These are phyloP conservation scores for Drosophila borborema DNA, from an alignment of 2,888 invertebrate species.

Conservation along the genomic window DNA sequence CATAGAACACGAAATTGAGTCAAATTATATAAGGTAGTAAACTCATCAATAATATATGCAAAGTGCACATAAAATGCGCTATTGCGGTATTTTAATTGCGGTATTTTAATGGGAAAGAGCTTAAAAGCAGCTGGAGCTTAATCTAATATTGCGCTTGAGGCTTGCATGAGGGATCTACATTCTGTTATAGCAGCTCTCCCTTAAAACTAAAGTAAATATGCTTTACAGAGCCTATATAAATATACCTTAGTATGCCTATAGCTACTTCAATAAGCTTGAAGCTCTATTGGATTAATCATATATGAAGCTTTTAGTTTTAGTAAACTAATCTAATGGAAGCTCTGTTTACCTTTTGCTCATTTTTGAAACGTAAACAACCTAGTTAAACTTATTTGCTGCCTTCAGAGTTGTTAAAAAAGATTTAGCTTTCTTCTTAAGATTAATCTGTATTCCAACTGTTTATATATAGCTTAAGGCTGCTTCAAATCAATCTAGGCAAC, in stretches of 20 bases:
- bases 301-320: too few species aligned
- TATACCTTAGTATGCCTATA: not conserved
- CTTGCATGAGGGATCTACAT: too few species aligned
- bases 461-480: not conserved
- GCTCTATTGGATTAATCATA: not conserved
- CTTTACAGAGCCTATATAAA: too few species aligned
- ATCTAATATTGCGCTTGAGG: too few species aligned
- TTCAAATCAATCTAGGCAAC: not conserved
- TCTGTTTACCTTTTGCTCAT: not conserved
- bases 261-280: not conserved
- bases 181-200: too few species aligned
- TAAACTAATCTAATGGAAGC: not conserved
- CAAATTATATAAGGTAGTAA: not conserved
- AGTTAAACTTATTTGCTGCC: not conserved
- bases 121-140: too few species aligned
- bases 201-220: too few species aligned
- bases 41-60: not conserved
- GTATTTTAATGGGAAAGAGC: not conserved
- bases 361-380: not conserved
- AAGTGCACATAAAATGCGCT: not conserved
- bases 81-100: not conserved
- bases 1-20: slow-evolving; percentile 6
- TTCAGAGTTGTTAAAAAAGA: too few species aligned
- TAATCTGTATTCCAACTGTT: not conserved
- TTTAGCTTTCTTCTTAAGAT: not conserved